Evolutionary conservation across 2,113 vertebrate genomes (phyloP).

Genomic region (Pterocles orientalis): DNA sequence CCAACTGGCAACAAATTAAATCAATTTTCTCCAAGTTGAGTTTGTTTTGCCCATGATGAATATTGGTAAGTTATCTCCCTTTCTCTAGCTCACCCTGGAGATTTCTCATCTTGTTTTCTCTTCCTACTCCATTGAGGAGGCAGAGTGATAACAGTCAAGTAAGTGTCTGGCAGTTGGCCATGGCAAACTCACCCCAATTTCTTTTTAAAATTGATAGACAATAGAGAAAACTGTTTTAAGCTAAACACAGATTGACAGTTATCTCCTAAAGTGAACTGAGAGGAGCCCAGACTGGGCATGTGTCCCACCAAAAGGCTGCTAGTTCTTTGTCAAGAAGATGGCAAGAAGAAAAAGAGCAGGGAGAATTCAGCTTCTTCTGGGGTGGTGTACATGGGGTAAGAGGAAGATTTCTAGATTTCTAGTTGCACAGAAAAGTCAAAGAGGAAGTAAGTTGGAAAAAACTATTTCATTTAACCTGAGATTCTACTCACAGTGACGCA

Average conservation of each 20-base stretch:
- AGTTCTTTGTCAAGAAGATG: neutral
- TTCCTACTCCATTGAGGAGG: neutral
- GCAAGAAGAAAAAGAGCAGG: neutral
- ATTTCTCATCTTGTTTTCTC: neutral
- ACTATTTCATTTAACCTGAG: rapidly evolving
- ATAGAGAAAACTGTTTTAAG: neutral
- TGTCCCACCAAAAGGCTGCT: neutral
- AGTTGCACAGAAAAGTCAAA: neutral
- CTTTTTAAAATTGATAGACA: neutral
- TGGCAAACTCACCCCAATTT: rapidly evolving
- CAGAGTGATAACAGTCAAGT: neutral
- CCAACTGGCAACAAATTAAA: neutral
- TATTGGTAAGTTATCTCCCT: neutral
- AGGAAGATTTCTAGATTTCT: neutral
- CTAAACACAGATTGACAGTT: neutral
- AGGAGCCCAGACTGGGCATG: neutral
- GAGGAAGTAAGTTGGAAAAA: neutral
- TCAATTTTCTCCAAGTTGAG: neutral
- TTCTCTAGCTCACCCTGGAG: neutral
- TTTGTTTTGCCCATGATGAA: neutral
- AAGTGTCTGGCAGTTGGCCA: neutral
- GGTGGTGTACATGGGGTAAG: neutral
- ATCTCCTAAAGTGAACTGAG: neutral
- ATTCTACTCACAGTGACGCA: neutral
- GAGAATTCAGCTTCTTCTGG: neutral